Evolutionary conservation across 2,888 invertebrate species (phyloP).

Genomic region (Cetonia aurata): DNA sequence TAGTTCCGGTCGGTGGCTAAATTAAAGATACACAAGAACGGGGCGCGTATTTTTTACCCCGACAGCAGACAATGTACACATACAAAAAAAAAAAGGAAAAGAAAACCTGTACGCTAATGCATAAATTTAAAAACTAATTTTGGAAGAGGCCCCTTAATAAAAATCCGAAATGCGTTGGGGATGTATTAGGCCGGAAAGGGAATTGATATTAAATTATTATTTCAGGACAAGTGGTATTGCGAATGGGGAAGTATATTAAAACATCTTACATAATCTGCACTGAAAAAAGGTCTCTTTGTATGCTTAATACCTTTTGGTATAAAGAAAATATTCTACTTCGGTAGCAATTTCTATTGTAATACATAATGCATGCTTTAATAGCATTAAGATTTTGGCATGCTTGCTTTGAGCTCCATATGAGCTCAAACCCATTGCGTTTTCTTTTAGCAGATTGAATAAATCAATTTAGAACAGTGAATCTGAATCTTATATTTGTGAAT

Average conservation of each 20-base stretch:
- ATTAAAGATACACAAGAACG: conserved; percentile 41
- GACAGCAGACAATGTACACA: conserved; percentile 29
- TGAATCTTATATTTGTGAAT: too few relatives aligned
- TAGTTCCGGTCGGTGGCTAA: conserved; percentile 24
- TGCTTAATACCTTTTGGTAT: too few relatives aligned
- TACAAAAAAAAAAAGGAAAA: conserved; percentile 24
- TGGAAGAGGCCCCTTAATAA: conserved; percentile 28
- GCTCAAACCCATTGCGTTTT: too few relatives aligned
- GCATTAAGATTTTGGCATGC: too few relatives aligned
- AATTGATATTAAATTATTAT: conserved; percentile 38
- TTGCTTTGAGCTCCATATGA: too few relatives aligned
- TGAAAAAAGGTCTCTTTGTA: too few relatives aligned
- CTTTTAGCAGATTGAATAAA: too few relatives aligned
- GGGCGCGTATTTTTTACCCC: conserved; percentile 10
- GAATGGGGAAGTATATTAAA: background rate
- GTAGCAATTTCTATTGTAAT: too few relatives aligned
- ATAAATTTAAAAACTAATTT: conserved; percentile 44
- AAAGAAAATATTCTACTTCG: too few relatives aligned
- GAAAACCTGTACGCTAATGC: conserved; percentile 43
- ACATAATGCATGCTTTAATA: too few relatives aligned
- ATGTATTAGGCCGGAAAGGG: conserved; percentile 16
- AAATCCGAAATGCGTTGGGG: conserved; percentile 31
- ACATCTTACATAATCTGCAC: too few relatives aligned
- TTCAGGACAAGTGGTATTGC: conserved; percentile 15
- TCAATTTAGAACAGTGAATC: too few relatives aligned